Conservation (phyloP, 1,140 invertebrate genomes). For the Saccostrea cuccullata region DNA sequence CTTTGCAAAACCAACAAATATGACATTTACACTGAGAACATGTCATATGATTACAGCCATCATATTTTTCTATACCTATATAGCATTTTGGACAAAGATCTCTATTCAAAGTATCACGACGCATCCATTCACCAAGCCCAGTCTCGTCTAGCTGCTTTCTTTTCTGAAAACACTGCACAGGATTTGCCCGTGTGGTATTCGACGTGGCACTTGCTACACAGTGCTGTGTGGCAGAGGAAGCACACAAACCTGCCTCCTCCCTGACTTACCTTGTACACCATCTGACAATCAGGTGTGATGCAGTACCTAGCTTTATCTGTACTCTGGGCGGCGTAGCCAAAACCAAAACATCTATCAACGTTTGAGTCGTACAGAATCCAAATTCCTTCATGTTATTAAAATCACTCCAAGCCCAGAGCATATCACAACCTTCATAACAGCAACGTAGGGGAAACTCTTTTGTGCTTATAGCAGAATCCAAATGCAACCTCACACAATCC, state of each 20-base stretch:
- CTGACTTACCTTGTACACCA: conserved; percentile 63
- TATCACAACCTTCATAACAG: conserved; percentile 64
- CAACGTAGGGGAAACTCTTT: conserved; percentile 67
- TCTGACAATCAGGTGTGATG: conserved; percentile 68
- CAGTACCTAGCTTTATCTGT: conserved; percentile 63
- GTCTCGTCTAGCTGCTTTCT: conserved; percentile 33
- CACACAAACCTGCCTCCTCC: conserved; percentile 65
- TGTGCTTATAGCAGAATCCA: conserved; percentile 50
- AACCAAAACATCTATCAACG: conserved; percentile 58
- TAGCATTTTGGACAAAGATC: conserved; percentile 69
- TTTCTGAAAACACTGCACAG: conserved; percentile 62
- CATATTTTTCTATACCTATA: conserved; percentile 64
- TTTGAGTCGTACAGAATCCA: conserved; percentile 42
- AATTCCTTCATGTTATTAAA: conserved; percentile 51
- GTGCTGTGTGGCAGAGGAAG: conserved; percentile 58
- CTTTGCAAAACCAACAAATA: conserved; percentile 70
- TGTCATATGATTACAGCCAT: conserved; percentile 66
- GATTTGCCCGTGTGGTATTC: conserved; percentile 68
- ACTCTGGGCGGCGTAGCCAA: conserved; percentile 57
- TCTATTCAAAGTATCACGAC: conserved; percentile 48
- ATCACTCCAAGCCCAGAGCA: conserved; percentile 62
- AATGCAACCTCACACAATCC: conserved; percentile 63
- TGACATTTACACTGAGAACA: conserved; percentile 61
- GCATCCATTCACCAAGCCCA: conserved; percentile 54
- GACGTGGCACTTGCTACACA: conserved; percentile 66